Base-by-base conservation (phyloP, 2,797 vertebrate species). In the Oreonectes daqikongensis region DNA sequence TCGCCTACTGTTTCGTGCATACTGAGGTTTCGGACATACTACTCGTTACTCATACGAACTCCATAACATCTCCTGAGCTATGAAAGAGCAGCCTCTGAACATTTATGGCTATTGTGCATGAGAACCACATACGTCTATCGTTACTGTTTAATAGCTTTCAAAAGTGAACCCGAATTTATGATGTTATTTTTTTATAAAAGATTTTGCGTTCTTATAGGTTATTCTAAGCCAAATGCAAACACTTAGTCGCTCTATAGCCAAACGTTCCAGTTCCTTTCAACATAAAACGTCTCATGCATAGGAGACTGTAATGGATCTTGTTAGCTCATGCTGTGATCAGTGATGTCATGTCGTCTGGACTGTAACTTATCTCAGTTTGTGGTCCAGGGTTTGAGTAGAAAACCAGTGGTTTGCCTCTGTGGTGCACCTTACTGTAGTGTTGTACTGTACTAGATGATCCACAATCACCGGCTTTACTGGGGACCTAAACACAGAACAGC, bases 341-440 rank as follows among this genome's bases (percentile, higher is more conserved):
- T 69, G 55, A 74, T 38, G 64, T 68, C 67, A 22, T 70, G 20
- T 32, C 18, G 42, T 60, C 68, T 69, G 63, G 68, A 76, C 46
- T 52, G 0, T 79, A 83, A 71, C 76, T 74, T 86, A 66, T 59
- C 71, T 84, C 71, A 84, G 81, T 42, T 82, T 86, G 61, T 75
- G 63, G 52, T 84, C 44, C 73, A 57, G 61, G 40, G 12, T 28
- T 60, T n/a, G 18, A 85, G 86, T 78, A 57, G 67, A 20, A 66
- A 65, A 26, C 64, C 48, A 71, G 38, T 72, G 71, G 69, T 75
- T 81, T 73, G 48, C 57, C 52, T 17, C 26, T 35, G 50, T 59
- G 60, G 69, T 81, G 48, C 20, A 20, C 48, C 48, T 67, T 46
- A 35, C 75, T 72, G 65, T 69, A 42, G n/a, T 8, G 9, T 11